A percentile compares a stretch with the other conserved stretches of the same genome.
Evolutionary conservation across 1,140 invertebrate genomes (phyloP).

Genomic region (Drosophila asahinai): DNA sequence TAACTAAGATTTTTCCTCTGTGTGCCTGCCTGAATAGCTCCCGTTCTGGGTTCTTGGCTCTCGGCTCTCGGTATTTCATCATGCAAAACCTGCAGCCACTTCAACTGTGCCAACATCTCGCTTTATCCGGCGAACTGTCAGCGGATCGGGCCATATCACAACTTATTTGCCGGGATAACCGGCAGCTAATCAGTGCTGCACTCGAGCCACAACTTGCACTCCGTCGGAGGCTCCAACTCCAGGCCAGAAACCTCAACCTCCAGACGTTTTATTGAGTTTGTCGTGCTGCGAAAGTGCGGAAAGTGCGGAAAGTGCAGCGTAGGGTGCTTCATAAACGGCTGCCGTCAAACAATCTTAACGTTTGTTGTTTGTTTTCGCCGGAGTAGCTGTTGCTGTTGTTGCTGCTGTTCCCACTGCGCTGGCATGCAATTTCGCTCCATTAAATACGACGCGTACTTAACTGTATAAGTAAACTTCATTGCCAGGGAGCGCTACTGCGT

Average conservation of each 20-base stretch:
- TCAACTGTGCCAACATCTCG: slow-evolving; percentile 22
- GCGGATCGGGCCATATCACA: slow-evolving; percentile 18
- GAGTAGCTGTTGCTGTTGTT: slow-evolving; percentile 1
- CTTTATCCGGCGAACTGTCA: slow-evolving; percentile 8
- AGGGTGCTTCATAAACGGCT: slow-evolving; percentile 62
- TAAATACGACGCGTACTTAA: slow-evolving; percentile 65
- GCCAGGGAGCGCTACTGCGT: slow-evolving; percentile 42
- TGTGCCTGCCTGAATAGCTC: slow-evolving; percentile 1
- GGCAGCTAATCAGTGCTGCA: slow-evolving; percentile 46
- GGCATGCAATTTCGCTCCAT: slow-evolving; percentile 62
- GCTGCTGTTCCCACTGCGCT: slow-evolving; percentile 8
- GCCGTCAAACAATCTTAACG: slow-evolving; percentile 61
- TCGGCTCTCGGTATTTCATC: slow-evolving; percentile 11
- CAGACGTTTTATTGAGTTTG: slow-evolving; percentile 51
- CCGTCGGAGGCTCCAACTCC: background rate
- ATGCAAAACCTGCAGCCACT: slow-evolving; percentile 28
- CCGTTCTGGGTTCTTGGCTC: background rate
- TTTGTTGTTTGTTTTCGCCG: slow-evolving; percentile 57
- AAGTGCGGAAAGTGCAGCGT: slow-evolving; percentile 34
- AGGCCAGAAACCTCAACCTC: slow-evolving; percentile 10
- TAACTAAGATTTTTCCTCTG: background rate
- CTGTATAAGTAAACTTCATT: slow-evolving; percentile 61
- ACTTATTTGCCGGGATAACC: slow-evolving; percentile 36
- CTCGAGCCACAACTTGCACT: slow-evolving; percentile 34
- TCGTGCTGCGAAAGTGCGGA: slow-evolving; percentile 36